phyloP scores from a whole-genome alignment of 1,140 invertebrate genomes.

The Drosophila aff. region DNA sequence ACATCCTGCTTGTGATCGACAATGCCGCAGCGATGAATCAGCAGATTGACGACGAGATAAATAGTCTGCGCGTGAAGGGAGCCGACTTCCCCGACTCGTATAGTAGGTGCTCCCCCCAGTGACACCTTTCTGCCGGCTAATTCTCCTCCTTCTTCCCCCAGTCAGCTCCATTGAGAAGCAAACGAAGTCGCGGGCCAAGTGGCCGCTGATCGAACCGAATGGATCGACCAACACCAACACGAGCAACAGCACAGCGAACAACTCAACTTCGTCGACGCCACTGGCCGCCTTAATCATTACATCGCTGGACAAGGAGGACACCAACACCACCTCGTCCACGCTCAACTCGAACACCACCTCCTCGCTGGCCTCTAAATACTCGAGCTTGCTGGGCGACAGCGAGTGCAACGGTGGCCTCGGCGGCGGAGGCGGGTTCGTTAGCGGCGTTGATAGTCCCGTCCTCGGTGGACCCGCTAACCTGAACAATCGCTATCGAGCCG shows the following conservation, averaged over 20 bases:
- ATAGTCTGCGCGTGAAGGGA: conserved; percentile 89
- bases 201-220: conserved; percentile 81
- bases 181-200: conserved; percentile 79
- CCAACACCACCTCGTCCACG: conserved; percentile 73
- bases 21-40: conserved; percentile 93
- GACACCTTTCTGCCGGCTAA: background rate
- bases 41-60: conserved; percentile 95
- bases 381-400: conserved; percentile 77
- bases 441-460: conserved; percentile 60
- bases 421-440: conserved; percentile 30
- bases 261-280: conserved; percentile 78
- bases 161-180: conserved; percentile 85
- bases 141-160: conserved; percentile 15
- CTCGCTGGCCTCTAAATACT: conserved; percentile 80
- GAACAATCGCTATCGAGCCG: conserved; percentile 80
- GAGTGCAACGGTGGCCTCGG: conserved; percentile 65
- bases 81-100: conserved; percentile 84
- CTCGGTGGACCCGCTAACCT: conserved; percentile 68
- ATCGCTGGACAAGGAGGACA: conserved; percentile 78
- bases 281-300: conserved; percentile 75
- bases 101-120: conserved; percentile 60
- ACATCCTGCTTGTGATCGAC: conserved; percentile 96
- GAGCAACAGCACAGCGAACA: conserved; percentile 81
- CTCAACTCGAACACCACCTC: conserved; percentile 81
- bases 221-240: conserved; percentile 77